Evolutionary conservation across 2,888 invertebrate genomes (phyloP).

Genomic region (Parthenolecanium corni): DNA sequence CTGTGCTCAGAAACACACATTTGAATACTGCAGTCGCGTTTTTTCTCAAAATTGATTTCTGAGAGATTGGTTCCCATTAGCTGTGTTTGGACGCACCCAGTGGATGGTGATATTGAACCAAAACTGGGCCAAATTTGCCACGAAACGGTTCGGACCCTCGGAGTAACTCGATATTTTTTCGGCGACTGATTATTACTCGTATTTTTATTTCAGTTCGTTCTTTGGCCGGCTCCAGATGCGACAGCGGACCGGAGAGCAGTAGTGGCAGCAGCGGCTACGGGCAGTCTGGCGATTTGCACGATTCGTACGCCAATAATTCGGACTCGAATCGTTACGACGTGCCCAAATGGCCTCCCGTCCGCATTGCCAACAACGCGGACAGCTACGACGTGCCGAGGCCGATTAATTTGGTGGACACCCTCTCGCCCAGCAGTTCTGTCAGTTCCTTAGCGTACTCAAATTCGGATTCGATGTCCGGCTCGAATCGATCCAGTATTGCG

Average conservation of each 20-base stretch:
- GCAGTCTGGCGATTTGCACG: constrained; percentile 40
- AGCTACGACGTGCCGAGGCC: constrained; percentile 56
- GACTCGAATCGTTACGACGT: constrained; percentile 37
- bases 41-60: no score
- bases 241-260: constrained; percentile 31
- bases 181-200: no score
- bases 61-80: no score
- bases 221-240: not conserved
- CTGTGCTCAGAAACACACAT: no score
- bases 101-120: no score
- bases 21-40: no score
- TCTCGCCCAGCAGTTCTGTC: constrained; percentile 56
- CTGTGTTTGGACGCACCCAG: no score
- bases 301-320: constrained; percentile 40
- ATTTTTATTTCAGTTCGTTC: not conserved
- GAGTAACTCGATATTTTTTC: no score
- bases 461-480: constrained; percentile 38
- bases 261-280: constrained; percentile 34
- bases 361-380: constrained; percentile 37
- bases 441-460: constrained; percentile 49
- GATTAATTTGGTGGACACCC: constrained; percentile 39
- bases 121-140: no score
- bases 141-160: no score
- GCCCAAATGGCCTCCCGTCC: constrained; percentile 28
- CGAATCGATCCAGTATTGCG: constrained; percentile 46